These are phyloP conservation scores for Eulithis testata DNA, from an alignment of 2,888 invertebrate species.

Conservation along the genomic window DNA sequence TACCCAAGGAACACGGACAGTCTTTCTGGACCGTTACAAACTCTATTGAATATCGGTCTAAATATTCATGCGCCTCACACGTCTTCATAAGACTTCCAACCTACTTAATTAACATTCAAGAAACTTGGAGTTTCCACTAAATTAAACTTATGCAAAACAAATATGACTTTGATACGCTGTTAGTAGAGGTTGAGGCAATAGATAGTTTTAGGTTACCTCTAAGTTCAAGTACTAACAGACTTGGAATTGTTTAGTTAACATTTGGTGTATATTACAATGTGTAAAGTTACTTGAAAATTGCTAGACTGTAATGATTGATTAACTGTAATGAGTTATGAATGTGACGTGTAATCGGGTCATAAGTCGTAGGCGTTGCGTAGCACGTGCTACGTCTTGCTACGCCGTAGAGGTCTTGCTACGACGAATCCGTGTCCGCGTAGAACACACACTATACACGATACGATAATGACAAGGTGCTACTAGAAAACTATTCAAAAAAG, in stretches of 20 bases:
- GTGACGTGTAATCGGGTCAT: not conserved
- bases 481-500: no score
- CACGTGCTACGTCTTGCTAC: conserved; percentile 9
- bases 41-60: conserved; percentile 4
- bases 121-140: conserved; percentile 42
- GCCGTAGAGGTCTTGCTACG: conserved; percentile 5
- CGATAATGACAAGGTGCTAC: not conserved
- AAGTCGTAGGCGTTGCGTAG: not conserved
- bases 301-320: not conserved
- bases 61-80: conserved; percentile 15
- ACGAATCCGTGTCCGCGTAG: not conserved
- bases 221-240: conserved; percentile 41
- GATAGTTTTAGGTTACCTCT: conserved; percentile 45
- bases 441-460: no score
- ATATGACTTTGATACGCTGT: conserved; percentile 49
- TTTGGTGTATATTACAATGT: conserved; percentile 14
- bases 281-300: conserved; percentile 8
- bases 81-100: conserved; percentile 22
- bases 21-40: no score
- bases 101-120: conserved; percentile 32
- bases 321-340: not conserved
- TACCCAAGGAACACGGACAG: no score
- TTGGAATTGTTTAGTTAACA: conserved; percentile 21
- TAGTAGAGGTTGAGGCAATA: conserved; percentile 39
- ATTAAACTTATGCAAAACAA: conserved; percentile 48